Evolutionary conservation across 2,113 vertebrate species (phyloP), one percentile per base, ranked within the genome.

Genomic region (Paracanthobrama guichenoti): DNA sequence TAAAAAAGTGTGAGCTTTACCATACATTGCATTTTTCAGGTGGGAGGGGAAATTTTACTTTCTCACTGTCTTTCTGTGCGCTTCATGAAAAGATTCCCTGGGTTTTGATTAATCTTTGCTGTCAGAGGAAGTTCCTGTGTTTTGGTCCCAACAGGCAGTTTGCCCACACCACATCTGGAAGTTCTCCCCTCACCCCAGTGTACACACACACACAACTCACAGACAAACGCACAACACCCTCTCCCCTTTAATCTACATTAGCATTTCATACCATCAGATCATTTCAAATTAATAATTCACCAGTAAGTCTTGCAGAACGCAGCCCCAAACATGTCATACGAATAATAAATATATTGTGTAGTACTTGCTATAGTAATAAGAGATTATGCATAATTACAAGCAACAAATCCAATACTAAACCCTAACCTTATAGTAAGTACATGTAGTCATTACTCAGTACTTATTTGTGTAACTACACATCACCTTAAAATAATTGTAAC

Each of bases 161-260:
- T 94, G 92, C 93, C 93, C 92, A 92, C 86, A 91, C 84, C 93
- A 93, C 94, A 95, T 95, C 94, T 94, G 94, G 93, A 94, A 92
- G 77, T 13, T 62, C 59, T 46, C 90, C 91, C 86, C 82, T 91
- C 89, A 90, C 66, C 57, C 87, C 90, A 76, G 86, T 84, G 6
- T 35, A 53, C 69, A 77, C 80, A 72, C 67, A 66, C 79, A 85
- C 2, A 79, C 6, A 64, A 66, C 69, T 12, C 46, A 16, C n/a
- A 24, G 24, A 48, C 6, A 53, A 11, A 31, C 35, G 18, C n/a
- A 24, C 10, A 24, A 10, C 12, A 59, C 8, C 0, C 66, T 39
- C 3, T 69, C 31, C 39, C 72, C 46, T 28, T 74, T 14, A 26
- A 20, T 75, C 73, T 20, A 48, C 42, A 74, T 46, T 16, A 53